A percentile compares a stretch with the other conserved stretches of the same genome.
Evolutionary conservation across 1,140 invertebrate genomes (phyloP).

Genomic region (Drosophila pandora): DNA sequence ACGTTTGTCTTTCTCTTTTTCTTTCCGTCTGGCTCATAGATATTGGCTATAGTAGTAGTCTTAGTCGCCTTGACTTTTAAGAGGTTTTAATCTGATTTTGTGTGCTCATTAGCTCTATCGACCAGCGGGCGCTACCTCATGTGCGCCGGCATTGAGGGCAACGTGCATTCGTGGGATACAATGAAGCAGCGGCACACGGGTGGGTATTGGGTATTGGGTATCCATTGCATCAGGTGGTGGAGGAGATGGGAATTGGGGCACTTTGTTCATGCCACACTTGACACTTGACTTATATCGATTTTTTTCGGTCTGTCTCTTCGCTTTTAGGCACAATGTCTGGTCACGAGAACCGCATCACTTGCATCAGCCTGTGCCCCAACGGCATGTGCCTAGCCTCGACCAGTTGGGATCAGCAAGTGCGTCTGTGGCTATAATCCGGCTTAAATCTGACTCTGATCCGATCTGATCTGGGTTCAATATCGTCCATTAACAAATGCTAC

Average conservation of each 20-base stretch:
- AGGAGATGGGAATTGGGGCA: background rate
- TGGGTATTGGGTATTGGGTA: slow-evolving; percentile 76
- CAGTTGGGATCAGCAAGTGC: slow-evolving; percentile 94
- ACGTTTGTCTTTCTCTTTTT: slow-evolving; percentile 33
- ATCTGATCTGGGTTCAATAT: slow-evolving; percentile 22
- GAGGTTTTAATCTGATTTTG: slow-evolving; percentile 71
- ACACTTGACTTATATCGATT: slow-evolving; percentile 58
- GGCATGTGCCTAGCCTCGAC: slow-evolving; percentile 93
- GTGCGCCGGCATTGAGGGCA: slow-evolving; percentile 94
- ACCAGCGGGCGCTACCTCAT: slow-evolving; percentile 92
- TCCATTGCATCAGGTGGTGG: slow-evolving; percentile 14
- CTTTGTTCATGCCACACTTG: slow-evolving; percentile 20
- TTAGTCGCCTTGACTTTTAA: slow-evolving; percentile 62
- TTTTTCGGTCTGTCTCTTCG: slow-evolving; percentile 23
- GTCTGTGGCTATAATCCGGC: slow-evolving; percentile 91
- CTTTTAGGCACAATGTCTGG: slow-evolving; percentile 89
- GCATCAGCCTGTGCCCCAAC: slow-evolving; percentile 90
- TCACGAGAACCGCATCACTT: slow-evolving; percentile 95
- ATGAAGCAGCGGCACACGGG: slow-evolving; percentile 92
- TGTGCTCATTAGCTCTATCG: slow-evolving; percentile 86
- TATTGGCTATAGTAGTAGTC: background rate
- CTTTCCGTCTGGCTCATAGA: background rate
- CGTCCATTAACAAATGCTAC: slow-evolving; percentile 21
- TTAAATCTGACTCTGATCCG: background rate
- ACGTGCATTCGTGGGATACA: slow-evolving; percentile 94